Base-by-base conservation (phyloP, 2,113 vertebrate genomes). In the Pterophyllum scalare region DNA sequence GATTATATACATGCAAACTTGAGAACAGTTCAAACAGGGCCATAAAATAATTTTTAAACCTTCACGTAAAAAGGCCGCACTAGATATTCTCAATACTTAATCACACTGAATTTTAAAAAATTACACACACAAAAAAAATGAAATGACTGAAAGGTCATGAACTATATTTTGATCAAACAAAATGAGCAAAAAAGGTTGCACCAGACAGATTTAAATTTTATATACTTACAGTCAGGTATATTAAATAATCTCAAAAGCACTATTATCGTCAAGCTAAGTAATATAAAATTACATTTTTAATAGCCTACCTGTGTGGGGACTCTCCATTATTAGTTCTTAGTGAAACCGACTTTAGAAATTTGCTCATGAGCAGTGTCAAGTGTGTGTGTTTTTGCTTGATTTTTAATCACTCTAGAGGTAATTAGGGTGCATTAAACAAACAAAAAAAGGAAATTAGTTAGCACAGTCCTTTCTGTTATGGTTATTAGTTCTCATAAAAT, bases 401-500 rank as follows among this genome's bases (percentile, higher is more conserved):
- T 54, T 72, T n/a, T 54, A 54, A 72, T 72, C 46, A 9, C 67
- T 33, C 67, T 54, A 11, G 49, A 31, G 26, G 31, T 54, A 33
- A 72, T 72, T n/a, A 33, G 67, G 1, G 2, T 54, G 5, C 20
- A 1, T 54, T 14, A 14, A 5, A 9, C 52, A 1, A 46, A 59
- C 2, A 54, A 72, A 33, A 72, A 54, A 72, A n/a, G 67, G 12
- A 54, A 54, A 46, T 72, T 54, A 52, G 26, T 72, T 12, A 20
- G 52, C 26, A n/a, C 19, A 72, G 33, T 72, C 33, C 46, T 31
- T 49, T 54, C 54, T 33, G 46, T 28, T 4, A 72, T 33, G 19
- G n/a, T 72, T n/a, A 33, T 17, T n/a, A 57, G 1, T 57, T 59
- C 76, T 81, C 43, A 61, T 81, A 59, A 75, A 67, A 80, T 62